These are phyloP conservation scores for Monochamus alternatus DNA, from an alignment of 2,888 invertebrate genomes.

Conservation along the genomic window DNA sequence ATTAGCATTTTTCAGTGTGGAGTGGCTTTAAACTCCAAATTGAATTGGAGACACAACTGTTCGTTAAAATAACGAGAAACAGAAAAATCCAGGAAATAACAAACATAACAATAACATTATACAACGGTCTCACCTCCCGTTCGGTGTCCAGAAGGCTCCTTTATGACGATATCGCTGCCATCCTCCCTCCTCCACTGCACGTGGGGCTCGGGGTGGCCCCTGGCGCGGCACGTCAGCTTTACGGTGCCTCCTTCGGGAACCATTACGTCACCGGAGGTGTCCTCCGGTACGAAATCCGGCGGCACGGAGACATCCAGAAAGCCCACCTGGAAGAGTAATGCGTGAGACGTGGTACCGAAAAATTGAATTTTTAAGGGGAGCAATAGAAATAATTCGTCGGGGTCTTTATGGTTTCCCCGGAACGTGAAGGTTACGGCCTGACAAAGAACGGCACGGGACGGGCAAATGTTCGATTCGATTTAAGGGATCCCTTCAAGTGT, in stretches of 20 bases:
- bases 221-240: constrained; percentile 80
- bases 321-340: constrained; percentile 78
- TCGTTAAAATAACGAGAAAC: too few relatives aligned
- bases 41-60: too few relatives aligned
- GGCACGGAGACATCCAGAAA: constrained; percentile 90
- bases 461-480: background rate
- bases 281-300: constrained; percentile 91
- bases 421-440: background rate
- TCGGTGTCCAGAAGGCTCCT: constrained; percentile 76
- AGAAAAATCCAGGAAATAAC: background rate
- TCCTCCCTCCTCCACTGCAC: constrained; percentile 91
- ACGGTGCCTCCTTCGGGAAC: constrained; percentile 88
- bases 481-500: background rate
- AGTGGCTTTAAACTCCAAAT: too few relatives aligned
- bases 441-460: background rate
- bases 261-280: constrained; percentile 92
- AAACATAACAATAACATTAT: background rate
- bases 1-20: too few relatives aligned
- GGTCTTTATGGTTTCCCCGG: constrained; percentile 3
- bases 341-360: constrained; percentile 27
- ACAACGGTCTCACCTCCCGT: constrained; percentile 61
- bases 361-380: constrained; percentile 27
- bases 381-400: constrained; percentile 18
- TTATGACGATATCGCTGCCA: constrained; percentile 84
- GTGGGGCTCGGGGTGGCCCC: constrained; percentile 85